A percentile compares a stretch with the other conserved stretches of the same genome.
phyloP scores from a whole-genome alignment of 2,113 vertebrate species.

The Larimichthys polyactis region DNA sequence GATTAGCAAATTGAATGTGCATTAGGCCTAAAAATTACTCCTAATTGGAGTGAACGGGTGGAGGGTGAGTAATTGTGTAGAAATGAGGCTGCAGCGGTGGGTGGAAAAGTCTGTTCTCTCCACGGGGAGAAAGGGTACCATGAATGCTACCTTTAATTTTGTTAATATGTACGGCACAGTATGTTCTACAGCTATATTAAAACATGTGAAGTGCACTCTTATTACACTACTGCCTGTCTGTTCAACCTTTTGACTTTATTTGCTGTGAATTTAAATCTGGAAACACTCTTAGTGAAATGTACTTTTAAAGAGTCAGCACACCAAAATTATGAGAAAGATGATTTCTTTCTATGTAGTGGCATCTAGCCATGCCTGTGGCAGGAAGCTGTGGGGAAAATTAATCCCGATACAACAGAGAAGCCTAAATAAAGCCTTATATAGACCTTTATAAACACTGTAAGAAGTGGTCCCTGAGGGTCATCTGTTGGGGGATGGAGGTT shows the following conservation, averaged over 20 bases:
- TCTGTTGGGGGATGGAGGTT: no score
- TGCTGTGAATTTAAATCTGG: background rate
- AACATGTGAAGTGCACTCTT: background rate
- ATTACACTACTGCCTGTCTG: background rate
- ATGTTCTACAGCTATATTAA: background rate
- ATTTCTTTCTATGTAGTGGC: no score
- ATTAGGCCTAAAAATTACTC: conserved; percentile 69
- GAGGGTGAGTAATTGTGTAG: conserved; percentile 50
- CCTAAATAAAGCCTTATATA: no score
- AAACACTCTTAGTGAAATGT: background rate
- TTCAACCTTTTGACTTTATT: background rate
- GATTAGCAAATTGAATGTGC: conserved; percentile 73
- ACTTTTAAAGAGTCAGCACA: background rate
- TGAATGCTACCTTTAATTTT: conserved; percentile 16
- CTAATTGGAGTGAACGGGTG: conserved; percentile 66
- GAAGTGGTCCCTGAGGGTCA: no score
- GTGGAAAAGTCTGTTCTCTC: conserved; percentile 49
- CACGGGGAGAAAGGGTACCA: conserved; percentile 15
- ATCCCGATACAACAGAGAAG: no score
- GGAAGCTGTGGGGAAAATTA: no score
- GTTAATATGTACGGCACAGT: conserved; percentile 1
- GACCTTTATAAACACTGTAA: no score
- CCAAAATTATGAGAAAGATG: no score
- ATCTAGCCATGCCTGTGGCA: no score
- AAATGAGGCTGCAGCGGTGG: conserved; percentile 42